These are phyloP conservation scores for Epinotia demarniana DNA, from an alignment of 2,888 invertebrate genomes.

Conservation along the genomic window DNA sequence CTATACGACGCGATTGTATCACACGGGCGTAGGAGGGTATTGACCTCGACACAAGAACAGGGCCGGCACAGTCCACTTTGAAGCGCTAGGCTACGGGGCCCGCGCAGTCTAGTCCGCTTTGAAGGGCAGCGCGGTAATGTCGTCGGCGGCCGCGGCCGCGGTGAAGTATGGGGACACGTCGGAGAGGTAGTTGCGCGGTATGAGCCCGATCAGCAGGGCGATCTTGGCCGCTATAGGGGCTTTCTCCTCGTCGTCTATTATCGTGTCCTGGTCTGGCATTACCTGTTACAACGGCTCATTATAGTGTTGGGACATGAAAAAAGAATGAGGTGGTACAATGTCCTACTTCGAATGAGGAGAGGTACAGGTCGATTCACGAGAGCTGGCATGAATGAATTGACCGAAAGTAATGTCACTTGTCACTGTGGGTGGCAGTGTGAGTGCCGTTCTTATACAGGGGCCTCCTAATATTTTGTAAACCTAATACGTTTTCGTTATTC, in stretches of 20 bases:
- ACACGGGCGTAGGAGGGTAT: no score
- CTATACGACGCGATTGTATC: no score
- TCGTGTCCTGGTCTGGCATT: conserved; percentile 91
- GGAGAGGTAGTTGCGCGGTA: conserved; percentile 76
- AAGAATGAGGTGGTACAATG: no score
- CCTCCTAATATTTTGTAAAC: no score
- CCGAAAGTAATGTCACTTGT: no score
- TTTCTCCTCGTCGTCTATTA: conserved; percentile 78
- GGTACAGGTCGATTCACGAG: no score
- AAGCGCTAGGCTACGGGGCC: background rate
- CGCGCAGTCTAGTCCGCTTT: conserved; percentile 68
- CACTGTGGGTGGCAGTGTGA: no score
- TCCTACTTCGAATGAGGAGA: no score
- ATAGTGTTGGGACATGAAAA: no score
- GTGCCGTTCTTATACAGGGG: no score
- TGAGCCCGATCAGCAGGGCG: conserved; percentile 82
- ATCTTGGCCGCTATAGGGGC: conserved; percentile 84
- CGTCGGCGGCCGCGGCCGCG: conserved; percentile 64
- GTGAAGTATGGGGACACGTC: conserved; percentile 74
- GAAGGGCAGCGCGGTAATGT: conserved; percentile 69
- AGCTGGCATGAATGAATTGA: no score
- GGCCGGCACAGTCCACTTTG: background rate
- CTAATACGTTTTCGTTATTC: no score
- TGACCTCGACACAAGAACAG: background rate
- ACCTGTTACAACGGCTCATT: conserved; percentile 84